phyloP scores from a whole-genome alignment of 2,797 vertebrate species.

The Hafferia zeledoni region DNA sequence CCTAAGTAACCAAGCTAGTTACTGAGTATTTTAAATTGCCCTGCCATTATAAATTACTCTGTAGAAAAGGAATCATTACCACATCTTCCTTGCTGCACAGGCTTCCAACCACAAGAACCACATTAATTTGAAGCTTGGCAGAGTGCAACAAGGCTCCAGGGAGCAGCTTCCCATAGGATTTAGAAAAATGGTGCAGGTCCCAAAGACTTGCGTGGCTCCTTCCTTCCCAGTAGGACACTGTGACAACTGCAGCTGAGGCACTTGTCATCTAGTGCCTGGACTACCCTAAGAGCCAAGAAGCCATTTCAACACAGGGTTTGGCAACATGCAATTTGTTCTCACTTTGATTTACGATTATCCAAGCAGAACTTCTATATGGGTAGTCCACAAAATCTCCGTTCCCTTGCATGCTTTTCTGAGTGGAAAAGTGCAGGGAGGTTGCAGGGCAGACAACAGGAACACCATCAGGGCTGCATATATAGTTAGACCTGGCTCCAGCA shows the following conservation, averaged over 20 bases:
- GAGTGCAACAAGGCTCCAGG: not conserved
- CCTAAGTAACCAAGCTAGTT: conserved; percentile 51
- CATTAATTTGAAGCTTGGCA: conserved; percentile 61
- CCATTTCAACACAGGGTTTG: not conserved
- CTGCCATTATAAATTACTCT: conserved; percentile 41
- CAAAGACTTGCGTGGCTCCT: not conserved
- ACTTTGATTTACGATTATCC: not conserved
- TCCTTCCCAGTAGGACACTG: not conserved
- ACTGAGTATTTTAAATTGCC: conserved; percentile 43
- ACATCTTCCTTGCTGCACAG: conserved; percentile 41
- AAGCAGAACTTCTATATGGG: not conserved
- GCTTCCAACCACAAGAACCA: conserved; percentile 62
- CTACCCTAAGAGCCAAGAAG: not conserved
- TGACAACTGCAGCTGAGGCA: not conserved
- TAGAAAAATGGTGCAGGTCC: not conserved
- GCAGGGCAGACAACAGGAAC: not conserved
- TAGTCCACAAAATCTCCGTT: not conserved
- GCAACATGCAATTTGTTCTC: not conserved
- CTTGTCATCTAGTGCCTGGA: not conserved
- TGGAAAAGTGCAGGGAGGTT: not conserved
- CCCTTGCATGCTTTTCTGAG: not conserved
- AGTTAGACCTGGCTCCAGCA: not conserved
- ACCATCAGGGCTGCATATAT: not conserved
- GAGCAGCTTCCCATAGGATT: conserved; percentile 20
- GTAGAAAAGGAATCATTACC: conserved; percentile 57